Evolutionary conservation across 2,888 invertebrate species (phyloP), one percentile per base, ranked within the genome.

Genomic region (Tenthredo livida): DNA sequence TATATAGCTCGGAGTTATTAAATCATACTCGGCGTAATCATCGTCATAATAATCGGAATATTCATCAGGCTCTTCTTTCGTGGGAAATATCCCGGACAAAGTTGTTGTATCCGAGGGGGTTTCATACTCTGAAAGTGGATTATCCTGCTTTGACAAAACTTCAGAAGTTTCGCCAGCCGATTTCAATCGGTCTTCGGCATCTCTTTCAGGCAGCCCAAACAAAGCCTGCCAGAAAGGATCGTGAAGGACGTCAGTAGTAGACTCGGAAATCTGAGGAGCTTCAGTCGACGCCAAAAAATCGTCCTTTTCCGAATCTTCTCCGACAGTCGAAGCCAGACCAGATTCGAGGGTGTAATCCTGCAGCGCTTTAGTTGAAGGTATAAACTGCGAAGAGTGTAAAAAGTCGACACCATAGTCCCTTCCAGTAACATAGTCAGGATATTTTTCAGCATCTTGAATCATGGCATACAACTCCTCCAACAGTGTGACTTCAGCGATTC

Each of bases 1-100:
- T 77, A 77, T 77, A 15, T 77, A 77, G n/a, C 77, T 50, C 29
- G 29, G 54, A n/a, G 5, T 25, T 15, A 2, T n/a, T n/a, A n/a
- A n/a, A n/a, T 50, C 50, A 29, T 25, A 2, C 2, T 2, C 33
- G 2, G 0, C 37, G 25, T 17, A n/a, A 29, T 33, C 67, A 17
- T 12, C 6, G 1, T 61, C 25, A 29, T 61, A 61, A 29, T 61
- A 61, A 0, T 25, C 21, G 10, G 1, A 1, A 21, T 61, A 21
- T 61, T 25, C 61, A 2, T 61, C 21, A 4, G 4, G 4, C 21
- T 21, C 61, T 2, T 25, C 61, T 10, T 9, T 2, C 10, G 0
- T 9, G 21, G 61, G 1, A 61, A 12, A 4, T 61, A 10, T 2
- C 61, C 9, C 1, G 7, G 10, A 0, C 21, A 21, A 58, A 1